Percentiles rank a stretch among this genome's conserved stretches.
phyloP scores from a whole-genome alignment of 1,140 invertebrate species.

The Pseudomyrmex cubaensis region DNA sequence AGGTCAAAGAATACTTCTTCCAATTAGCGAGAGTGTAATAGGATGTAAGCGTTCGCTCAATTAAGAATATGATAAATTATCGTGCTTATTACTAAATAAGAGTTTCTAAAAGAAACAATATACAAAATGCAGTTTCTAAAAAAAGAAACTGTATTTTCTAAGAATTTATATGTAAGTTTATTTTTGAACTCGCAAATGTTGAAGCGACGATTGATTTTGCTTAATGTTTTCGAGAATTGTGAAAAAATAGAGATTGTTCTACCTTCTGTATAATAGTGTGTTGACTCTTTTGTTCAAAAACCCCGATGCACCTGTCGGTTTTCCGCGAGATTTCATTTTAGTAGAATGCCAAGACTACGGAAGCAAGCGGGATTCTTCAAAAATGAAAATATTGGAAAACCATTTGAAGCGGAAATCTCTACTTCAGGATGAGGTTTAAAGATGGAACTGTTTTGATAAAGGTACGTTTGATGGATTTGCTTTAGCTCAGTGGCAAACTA shows the following conservation, averaged over 20 bases:
- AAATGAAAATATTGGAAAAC: constrained; percentile 61
- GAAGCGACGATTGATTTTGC: too few relatives aligned
- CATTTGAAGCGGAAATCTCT: constrained; percentile 47
- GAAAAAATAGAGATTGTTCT: not conserved
- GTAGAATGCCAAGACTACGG: constrained; percentile 30
- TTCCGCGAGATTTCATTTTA: constrained; percentile 24
- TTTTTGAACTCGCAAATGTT: too few relatives aligned
- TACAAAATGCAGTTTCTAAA: not conserved
- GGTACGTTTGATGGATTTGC: constrained; percentile 49
- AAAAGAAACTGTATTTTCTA: too few relatives aligned
- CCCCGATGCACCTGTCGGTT: constrained; percentile 21
- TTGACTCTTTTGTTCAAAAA: constrained; percentile 20
- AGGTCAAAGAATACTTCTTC: not conserved
- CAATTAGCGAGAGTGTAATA: not conserved
- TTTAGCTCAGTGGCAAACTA: constrained; percentile 14
- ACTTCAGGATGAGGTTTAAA: constrained; percentile 36
- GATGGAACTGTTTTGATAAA: constrained; percentile 49
- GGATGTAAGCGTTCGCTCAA: not conserved
- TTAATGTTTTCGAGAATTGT: too few relatives aligned
- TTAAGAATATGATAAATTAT: too few relatives aligned
- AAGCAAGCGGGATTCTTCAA: constrained; percentile 40
- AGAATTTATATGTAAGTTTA: not conserved
- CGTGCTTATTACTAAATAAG: too few relatives aligned
- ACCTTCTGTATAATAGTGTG: not conserved
- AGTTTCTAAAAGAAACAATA: not conserved